Percentiles rank a stretch among this genome's conserved stretches.
Conservation (phyloP, 2,113 vertebrate genomes). For the Synchiropus splendidus region DNA sequence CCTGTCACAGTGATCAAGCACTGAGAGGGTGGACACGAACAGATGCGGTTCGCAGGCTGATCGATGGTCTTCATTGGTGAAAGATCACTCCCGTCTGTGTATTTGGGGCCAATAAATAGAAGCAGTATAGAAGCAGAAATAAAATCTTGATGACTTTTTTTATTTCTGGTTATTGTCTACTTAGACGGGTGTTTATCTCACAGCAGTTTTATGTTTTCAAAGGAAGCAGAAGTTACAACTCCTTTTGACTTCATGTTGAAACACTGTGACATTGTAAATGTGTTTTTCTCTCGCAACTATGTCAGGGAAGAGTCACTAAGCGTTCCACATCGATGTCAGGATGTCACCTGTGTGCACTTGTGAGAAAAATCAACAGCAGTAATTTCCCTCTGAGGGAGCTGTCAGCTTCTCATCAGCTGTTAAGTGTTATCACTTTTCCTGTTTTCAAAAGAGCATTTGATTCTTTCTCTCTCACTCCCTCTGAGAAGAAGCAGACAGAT, state of each 20-base stretch:
- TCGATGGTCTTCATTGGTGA: slow-evolving; percentile 55
- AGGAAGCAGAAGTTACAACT: too few relatives aligned
- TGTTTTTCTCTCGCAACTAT: not conserved
- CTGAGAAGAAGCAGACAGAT: slow-evolving; percentile 53
- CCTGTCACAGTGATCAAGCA: slow-evolving; percentile 23
- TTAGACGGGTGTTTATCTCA: too few relatives aligned
- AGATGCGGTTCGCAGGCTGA: slow-evolving; percentile 41
- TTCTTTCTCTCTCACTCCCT: slow-evolving; percentile 38
- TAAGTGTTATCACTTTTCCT: slow-evolving; percentile 30
- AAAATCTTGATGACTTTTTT: too few relatives aligned
- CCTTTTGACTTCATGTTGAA: not conserved
- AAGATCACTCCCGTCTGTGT: slow-evolving; percentile 27
- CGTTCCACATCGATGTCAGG: slow-evolving; percentile 14
- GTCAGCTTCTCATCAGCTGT: slow-evolving; percentile 41
- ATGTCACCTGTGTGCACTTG: slow-evolving; percentile 15
- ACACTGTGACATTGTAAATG: not conserved
- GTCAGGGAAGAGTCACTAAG: slow-evolving; percentile 1
- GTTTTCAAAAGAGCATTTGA: slow-evolving; percentile 39
- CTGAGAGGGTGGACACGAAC: slow-evolving; percentile 17
- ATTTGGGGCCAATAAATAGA: not conserved
- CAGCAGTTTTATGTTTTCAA: too few relatives aligned
- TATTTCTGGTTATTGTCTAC: too few relatives aligned
- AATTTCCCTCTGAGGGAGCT: slow-evolving; percentile 19
- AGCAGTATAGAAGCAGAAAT: too few relatives aligned
- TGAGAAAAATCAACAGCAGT: slow-evolving; percentile 30